Evolutionary conservation across 2,797 vertebrate species (phyloP).

Genomic region (Gobionotothen gibberifrons): DNA sequence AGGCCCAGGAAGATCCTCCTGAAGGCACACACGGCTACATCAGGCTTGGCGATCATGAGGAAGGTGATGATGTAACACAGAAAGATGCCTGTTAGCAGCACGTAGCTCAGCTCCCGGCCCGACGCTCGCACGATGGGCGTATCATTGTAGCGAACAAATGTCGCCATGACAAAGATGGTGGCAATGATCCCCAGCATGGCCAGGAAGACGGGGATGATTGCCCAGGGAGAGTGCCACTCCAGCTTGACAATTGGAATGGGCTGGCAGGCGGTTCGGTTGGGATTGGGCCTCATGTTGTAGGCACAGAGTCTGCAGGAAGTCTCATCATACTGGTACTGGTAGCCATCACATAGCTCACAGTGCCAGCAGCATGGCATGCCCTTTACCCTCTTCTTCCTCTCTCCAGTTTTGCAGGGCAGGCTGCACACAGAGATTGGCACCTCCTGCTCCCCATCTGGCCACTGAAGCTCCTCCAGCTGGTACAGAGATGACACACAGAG

Average conservation of each 20-base stretch:
- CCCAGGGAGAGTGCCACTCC: constrained; percentile 99
- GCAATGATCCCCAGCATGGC: constrained; percentile 98
- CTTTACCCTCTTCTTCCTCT: constrained; percentile 97
- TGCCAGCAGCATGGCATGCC: constrained; percentile 98
- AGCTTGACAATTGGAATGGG: constrained; percentile 97
- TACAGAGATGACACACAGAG: constrained; percentile 53
- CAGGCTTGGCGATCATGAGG: constrained; percentile 97
- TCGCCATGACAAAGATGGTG: constrained; percentile 98
- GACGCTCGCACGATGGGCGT: constrained; percentile 98
- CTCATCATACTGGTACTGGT: constrained; percentile 97
- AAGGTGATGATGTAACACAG: constrained; percentile 99
- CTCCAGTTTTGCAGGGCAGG: constrained; percentile 92
- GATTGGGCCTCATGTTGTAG: constrained; percentile 93
- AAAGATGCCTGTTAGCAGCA: constrained; percentile 96
- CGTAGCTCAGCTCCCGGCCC: constrained; percentile 96
- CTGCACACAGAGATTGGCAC: constrained; percentile 94
- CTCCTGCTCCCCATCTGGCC: constrained; percentile 90
- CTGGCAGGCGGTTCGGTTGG: constrained; percentile 94
- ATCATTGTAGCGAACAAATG: constrained; percentile 96
- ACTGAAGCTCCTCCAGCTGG: constrained; percentile 97
- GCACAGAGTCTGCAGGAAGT: constrained; percentile 93
- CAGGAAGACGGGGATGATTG: constrained; percentile 95
- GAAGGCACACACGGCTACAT: constrained; percentile 95
- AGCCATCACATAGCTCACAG: constrained; percentile 95
- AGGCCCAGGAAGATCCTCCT: constrained; percentile 95